Evolutionary conservation across 2,113 vertebrate genomes (phyloP).

Genomic region (Eclectus roratus): DNA sequence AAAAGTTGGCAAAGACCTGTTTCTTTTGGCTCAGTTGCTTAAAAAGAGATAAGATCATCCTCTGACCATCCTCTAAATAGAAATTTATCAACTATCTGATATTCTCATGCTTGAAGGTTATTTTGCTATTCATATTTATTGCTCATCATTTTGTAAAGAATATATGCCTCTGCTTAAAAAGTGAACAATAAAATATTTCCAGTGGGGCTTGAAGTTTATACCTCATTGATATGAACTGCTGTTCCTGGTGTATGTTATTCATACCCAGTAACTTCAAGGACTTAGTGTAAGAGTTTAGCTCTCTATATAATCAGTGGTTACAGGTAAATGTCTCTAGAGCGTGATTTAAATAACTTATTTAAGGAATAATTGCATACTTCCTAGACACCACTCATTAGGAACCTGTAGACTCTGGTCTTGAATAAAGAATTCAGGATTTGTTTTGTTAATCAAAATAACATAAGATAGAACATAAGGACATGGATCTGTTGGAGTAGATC

Average conservation of each 20-base stretch:
- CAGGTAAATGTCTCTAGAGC: background rate
- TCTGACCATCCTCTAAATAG: background rate
- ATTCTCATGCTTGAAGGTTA: background rate
- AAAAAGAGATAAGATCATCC: background rate
- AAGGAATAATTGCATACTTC: background rate
- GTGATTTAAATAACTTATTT: background rate
- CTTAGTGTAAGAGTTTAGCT: background rate
- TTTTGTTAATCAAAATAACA: background rate
- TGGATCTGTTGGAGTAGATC: background rate
- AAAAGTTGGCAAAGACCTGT: background rate
- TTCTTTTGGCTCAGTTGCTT: background rate
- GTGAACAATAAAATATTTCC: background rate
- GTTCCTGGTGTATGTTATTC: background rate
- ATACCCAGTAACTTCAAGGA: background rate
- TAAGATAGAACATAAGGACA: background rate
- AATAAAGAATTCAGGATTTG: slow-evolving; percentile 11
- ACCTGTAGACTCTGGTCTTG: background rate
- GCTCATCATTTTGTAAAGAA: background rate
- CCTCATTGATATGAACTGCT: background rate
- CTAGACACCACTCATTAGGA: background rate
- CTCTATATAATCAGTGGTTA: background rate
- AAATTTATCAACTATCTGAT: background rate
- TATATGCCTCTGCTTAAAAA: background rate
- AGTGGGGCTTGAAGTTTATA: background rate
- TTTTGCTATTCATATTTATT: background rate